A percentile compares a stretch with the other conserved stretches of the same genome.
These are phyloP conservation scores for Sanderia malayensis DNA, from an alignment of 30 jellyfish, hydroid and myxozoan genomes.

Conservation along the genomic window DNA sequence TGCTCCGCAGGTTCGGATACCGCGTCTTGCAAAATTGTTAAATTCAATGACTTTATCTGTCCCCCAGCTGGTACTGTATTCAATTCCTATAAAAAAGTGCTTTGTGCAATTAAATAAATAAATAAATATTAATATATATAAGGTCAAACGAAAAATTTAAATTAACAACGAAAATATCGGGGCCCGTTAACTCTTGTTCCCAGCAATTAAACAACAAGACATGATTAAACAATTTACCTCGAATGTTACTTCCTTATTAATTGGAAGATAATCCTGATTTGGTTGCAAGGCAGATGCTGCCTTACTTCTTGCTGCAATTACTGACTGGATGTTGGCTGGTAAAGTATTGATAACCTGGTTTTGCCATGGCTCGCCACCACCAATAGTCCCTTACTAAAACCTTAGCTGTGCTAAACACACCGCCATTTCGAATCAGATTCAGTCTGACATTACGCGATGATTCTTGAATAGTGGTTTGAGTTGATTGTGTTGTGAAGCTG, in stretches of 20 bases:
- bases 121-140: no score
- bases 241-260: conserved; percentile 38
- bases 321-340: conserved; percentile 38
- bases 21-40: conserved; percentile 60
- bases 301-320: conserved; percentile 37
- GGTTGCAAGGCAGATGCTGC: conserved; percentile 60
- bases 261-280: conserved; percentile 35
- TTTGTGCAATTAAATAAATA: no score
- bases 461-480: conserved; percentile 40
- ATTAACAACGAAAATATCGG: no score
- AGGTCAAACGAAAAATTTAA: no score
- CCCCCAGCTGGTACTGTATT: conserved; percentile 70
- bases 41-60: conserved; percentile 54
- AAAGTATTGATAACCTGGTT: conserved; percentile 34
- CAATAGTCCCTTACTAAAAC: conserved; percentile 77
- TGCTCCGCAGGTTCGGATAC: conserved; percentile 88
- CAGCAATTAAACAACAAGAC: no score
- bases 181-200: no score
- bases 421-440: conserved; percentile 62
- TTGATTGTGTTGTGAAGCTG: conserved; percentile 56
- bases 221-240: conserved; percentile 38
- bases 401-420: conserved; percentile 76
- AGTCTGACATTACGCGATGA: conserved; percentile 49
- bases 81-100: conserved; percentile 50
- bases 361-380: conserved; percentile 98